A percentile compares a stretch with the other conserved stretches of the same genome.
phyloP scores from a whole-genome alignment of 2,797 vertebrate species.

The Pipistrellus pipistrellus region DNA sequence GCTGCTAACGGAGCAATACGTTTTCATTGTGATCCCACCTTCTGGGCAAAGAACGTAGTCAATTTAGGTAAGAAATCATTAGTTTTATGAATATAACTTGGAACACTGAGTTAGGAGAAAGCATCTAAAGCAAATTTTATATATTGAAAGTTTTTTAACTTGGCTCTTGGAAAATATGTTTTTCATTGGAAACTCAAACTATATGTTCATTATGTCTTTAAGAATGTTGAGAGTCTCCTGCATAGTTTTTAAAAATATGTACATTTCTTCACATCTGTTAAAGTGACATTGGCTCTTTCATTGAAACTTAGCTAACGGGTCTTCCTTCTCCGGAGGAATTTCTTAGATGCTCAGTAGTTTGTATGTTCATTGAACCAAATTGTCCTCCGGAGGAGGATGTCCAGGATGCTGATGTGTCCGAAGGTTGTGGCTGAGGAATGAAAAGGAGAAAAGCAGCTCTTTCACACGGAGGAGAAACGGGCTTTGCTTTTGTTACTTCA shows the following conservation, averaged over 20 bases:
- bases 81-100: not conserved
- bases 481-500: conserved; percentile 45
- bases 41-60: conserved; percentile 99
- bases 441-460: conserved; percentile 36
- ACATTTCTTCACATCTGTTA: not conserved
- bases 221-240: not conserved
- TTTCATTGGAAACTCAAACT: conserved; percentile 48
- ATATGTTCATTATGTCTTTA: conserved; percentile 26
- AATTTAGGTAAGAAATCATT: conserved; percentile 94
- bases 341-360: conserved; percentile 32
- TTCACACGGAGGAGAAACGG: conserved; percentile 6
- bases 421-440: conserved; percentile 20
- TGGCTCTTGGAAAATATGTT: conserved; percentile 39
- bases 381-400: not conserved
- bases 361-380: conserved; percentile 17
- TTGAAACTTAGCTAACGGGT: not conserved
- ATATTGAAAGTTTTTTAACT: conserved; percentile 32
- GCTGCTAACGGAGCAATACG: conserved; percentile 97
- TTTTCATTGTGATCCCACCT: conserved; percentile 98
- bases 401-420: not conserved
- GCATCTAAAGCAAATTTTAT: conserved; percentile 27
- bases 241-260: not conserved
- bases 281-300: conserved; percentile 34
- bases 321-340: conserved; percentile 29
- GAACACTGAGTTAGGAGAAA: conserved; percentile 37